Conservation (phyloP, 2,797 vertebrate species). For the Huso huso region DNA sequence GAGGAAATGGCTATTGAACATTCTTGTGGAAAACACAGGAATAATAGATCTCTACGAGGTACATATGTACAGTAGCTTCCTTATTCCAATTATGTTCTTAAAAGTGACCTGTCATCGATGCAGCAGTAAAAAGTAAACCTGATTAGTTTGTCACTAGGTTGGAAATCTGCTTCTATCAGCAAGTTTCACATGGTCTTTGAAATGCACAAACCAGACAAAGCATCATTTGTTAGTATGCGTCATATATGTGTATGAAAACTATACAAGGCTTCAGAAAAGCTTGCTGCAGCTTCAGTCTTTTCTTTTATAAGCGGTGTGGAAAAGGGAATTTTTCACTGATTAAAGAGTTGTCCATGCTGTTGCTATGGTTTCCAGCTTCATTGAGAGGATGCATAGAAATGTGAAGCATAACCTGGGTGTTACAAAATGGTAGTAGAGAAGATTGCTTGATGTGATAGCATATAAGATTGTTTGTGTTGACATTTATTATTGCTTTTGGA, state of each 20-base stretch:
- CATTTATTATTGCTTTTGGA: not conserved
- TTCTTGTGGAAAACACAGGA: slow-evolving; percentile 9
- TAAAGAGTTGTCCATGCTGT: slow-evolving; percentile 38
- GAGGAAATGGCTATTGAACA: slow-evolving; percentile 16
- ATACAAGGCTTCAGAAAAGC: slow-evolving; percentile 1
- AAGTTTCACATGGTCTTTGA: no score
- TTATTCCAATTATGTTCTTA: slow-evolving; percentile 24
- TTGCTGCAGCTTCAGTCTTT: not conserved
- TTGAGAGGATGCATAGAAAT: slow-evolving; percentile 42
- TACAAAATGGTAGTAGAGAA: not conserved
- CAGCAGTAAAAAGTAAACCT: no score
- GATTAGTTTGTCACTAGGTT: no score
- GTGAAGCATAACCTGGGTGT: slow-evolving; percentile 44
- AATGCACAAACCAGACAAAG: not conserved
- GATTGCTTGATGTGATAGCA: no score
- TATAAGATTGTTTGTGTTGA: no score
- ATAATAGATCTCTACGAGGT: slow-evolving; percentile 24
- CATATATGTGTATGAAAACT: slow-evolving; percentile 1
- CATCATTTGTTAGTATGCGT: no score
- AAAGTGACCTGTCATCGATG: slow-evolving; percentile 15
- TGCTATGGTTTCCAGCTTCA: slow-evolving; percentile 54
- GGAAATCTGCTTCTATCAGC: no score
- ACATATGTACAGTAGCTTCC: slow-evolving; percentile 21
- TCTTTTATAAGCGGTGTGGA: not conserved
- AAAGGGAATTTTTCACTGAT: slow-evolving; percentile 35